These are phyloP conservation scores for Tachycineta bicolor DNA, from an alignment of 2,113 vertebrate species.

Conservation along the genomic window DNA sequence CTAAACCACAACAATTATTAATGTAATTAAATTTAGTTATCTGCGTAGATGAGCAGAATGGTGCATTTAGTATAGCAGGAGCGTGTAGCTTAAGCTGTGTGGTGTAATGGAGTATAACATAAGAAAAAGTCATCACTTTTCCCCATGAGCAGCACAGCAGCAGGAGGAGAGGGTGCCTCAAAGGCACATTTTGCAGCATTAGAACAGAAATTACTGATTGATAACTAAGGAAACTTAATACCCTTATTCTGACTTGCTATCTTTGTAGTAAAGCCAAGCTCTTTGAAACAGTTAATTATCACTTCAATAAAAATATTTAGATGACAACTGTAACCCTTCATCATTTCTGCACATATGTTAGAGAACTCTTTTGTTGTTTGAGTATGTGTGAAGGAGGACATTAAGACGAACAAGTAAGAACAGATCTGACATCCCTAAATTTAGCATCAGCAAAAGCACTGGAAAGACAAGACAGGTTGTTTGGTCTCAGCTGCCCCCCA, in stretches of 20 bases:
- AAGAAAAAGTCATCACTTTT: neutral
- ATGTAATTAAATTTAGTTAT: slow-evolving; percentile 51
- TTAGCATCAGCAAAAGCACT: neutral
- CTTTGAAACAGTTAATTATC: slow-evolving; percentile 50
- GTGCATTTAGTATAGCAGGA: neutral
- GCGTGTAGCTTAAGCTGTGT: neutral
- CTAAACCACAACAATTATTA: slow-evolving; percentile 52
- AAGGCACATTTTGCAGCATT: neutral
- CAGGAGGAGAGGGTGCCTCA: neutral
- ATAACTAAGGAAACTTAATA: slow-evolving; percentile 36
- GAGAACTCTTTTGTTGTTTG: slow-evolving; percentile 4
- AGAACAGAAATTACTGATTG: slow-evolving; percentile 18
- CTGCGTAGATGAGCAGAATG: slow-evolving; percentile 32
- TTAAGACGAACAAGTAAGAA: neutral
- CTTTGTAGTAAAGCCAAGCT: slow-evolving; percentile 55
- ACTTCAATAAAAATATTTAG: slow-evolving; percentile 35
- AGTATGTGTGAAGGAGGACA: neutral
- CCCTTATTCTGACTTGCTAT: neutral
- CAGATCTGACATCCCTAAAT: neutral
- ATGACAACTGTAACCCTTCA: slow-evolving; percentile 41
- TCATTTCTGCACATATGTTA: neutral
- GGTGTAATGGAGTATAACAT: neutral
- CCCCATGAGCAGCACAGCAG: slow-evolving; percentile 8
- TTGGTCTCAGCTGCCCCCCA: neutral
- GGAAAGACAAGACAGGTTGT: neutral